A percentile compares a stretch with the other conserved stretches of the same genome.
phyloP scores from a whole-genome alignment of 1,140 invertebrate species.

The Trichoplusia ni region DNA sequence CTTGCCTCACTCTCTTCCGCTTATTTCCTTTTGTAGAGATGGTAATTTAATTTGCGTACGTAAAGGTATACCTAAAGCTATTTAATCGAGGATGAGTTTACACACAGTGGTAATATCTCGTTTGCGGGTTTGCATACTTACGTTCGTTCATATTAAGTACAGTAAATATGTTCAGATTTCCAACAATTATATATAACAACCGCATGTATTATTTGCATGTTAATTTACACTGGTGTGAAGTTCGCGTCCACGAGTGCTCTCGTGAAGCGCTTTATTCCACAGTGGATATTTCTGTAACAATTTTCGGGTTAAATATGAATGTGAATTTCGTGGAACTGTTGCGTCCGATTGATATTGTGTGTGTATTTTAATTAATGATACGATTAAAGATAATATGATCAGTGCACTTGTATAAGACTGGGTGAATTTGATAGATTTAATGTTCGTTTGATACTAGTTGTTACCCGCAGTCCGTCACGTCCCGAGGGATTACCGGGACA shows the following conservation, averaged over 20 bases:
- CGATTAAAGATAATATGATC: no score
- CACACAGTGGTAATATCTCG: constrained; percentile 7
- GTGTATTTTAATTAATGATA: background rate
- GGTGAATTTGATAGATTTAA: no score
- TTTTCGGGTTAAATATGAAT: background rate
- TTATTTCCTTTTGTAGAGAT: background rate
- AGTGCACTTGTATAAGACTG: no score
- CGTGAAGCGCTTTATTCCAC: background rate
- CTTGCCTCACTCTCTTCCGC: background rate
- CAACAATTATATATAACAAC: constrained; percentile 8
- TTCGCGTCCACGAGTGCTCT: background rate
- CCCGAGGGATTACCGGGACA: no score
- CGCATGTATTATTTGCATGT: constrained; percentile 15
- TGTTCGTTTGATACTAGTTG: no score
- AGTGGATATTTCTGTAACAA: background rate
- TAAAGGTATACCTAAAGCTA: background rate
- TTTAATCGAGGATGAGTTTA: background rate
- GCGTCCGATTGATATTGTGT: background rate
- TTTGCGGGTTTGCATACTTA: background rate
- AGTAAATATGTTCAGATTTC: constrained; percentile 9
- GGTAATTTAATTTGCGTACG: background rate
- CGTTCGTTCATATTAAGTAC: background rate
- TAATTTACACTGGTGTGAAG: constrained; percentile 4
- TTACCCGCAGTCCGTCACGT: no score
- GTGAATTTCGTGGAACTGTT: background rate